phyloP scores from a whole-genome alignment of 2,113 vertebrate genomes.

The Psophia crepitans region DNA sequence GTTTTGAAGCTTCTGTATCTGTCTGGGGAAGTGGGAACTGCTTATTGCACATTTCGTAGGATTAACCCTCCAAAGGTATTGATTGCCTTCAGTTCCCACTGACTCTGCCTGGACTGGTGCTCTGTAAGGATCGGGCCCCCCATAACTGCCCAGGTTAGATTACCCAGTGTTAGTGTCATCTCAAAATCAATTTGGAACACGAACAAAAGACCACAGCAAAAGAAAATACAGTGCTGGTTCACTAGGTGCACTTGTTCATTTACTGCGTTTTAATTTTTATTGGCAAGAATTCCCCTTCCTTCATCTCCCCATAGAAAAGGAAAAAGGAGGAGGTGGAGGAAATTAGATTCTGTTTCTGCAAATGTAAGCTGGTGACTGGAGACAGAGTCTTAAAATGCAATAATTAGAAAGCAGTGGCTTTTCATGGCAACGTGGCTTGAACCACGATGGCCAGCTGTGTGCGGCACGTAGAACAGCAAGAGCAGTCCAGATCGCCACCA shows the following conservation, averaged over 20 bases:
- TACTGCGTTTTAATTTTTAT: background rate
- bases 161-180: background rate
- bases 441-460: background rate
- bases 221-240: background rate
- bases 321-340: background rate
- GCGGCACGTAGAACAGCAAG: background rate
- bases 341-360: background rate
- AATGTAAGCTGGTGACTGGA: background rate
- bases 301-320: background rate
- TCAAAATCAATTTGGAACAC: constrained; percentile 15
- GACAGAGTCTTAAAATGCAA: background rate
- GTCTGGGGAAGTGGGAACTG: background rate
- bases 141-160: background rate
- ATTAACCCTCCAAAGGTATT: background rate
- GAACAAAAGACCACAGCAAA: constrained; percentile 33
- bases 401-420: background rate
- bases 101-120: background rate
- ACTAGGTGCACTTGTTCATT: background rate
- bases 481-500: background rate
- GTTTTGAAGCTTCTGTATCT: background rate
- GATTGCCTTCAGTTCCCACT: background rate
- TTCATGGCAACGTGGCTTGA: background rate
- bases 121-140: background rate
- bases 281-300: background rate
- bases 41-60: background rate